Evolutionary conservation across 2,888 invertebrate species (phyloP).

Genomic region (Synanthedon tipuliformis): DNA sequence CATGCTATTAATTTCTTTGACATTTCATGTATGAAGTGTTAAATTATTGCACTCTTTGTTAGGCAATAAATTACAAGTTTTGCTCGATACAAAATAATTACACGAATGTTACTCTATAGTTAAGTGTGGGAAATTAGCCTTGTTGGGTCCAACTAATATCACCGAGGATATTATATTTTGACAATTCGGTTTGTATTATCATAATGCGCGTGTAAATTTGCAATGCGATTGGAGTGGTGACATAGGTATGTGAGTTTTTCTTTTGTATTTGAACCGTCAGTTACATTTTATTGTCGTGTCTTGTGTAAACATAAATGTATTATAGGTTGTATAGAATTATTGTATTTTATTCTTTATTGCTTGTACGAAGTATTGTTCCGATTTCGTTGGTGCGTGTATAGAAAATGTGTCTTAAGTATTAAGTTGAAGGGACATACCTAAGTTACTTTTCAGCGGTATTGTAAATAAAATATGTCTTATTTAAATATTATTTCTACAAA

Average conservation of each 20-base stretch:
- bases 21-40: constrained; percentile 33
- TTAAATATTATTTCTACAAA: no score
- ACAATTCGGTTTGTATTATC: constrained; percentile 56
- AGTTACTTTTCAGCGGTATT: no score
- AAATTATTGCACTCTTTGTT: constrained; percentile 37
- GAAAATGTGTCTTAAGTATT: constrained; percentile 9
- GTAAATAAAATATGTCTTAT: no score
- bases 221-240: constrained; percentile 41
- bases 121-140: constrained; percentile 60
- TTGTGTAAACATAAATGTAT: constrained; percentile 64
- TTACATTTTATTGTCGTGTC: constrained; percentile 59
- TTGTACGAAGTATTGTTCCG: constrained; percentile 45
- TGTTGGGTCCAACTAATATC: constrained; percentile 12
- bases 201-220: constrained; percentile 37
- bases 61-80: constrained; percentile 13
- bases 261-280: constrained; percentile 42
- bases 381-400: constrained; percentile 13
- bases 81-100: constrained; percentile 34
- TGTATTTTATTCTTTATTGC: constrained; percentile 57
- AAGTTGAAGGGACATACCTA: background rate
- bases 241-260: constrained; percentile 54
- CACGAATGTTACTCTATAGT: constrained; percentile 13
- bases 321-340: constrained; percentile 62
- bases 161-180: constrained; percentile 46
- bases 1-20: constrained; percentile 43